Evolutionary conservation across 2,888 invertebrate genomes (phyloP), one percentile per base, ranked within the genome.

Genomic region (Empis stercorea): DNA sequence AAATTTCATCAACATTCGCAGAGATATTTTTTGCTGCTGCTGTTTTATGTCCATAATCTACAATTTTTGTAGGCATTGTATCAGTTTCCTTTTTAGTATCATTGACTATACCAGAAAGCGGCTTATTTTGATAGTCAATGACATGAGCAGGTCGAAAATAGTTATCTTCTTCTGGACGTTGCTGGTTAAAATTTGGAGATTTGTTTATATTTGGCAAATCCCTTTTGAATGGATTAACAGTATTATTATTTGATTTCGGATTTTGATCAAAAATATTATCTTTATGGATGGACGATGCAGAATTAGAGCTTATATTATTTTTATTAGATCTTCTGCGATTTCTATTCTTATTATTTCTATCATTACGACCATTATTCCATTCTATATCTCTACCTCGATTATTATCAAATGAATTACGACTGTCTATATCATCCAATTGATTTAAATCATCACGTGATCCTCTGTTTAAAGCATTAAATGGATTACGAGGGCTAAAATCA

Each of bases 41-140:
- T 51, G 77, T 70, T 61, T 77, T 79, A 64, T 84, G 84, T 48
- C 80, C 80, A 70, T 84, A 84, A 67, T 84, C 82, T 56, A 82
- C 76, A 54, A 83, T 76, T 58, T 76, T 73, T 42, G 76, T 72
- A 49, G 80, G 66, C 55, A 71, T 63, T 50, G 78, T 59, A 46
- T 71, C 72, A 50, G 72, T 71, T 49, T 73, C 69, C 44, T 65
- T 59, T 16, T 10, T 2, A 2, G 4, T 17, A 13, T 7, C 10
- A 43, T 17, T 44, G 1, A 14, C 23, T 14, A 23, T 15, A 4
- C 15, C 20, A 17, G 48, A 30, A 66, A 51, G 37, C 49, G 61
- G 52, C 63, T 76, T 79, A 64, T 83, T 83, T 54, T 80, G 78
- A 71, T 84, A 84, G 68, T 84, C 82, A 56, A 81, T 76, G 53